Percentiles rank a stretch among this genome's conserved stretches.
These are phyloP conservation scores for Protosalanx chinensis DNA, from an alignment of 2,797 vertebrate species.

Conservation along the genomic window DNA sequence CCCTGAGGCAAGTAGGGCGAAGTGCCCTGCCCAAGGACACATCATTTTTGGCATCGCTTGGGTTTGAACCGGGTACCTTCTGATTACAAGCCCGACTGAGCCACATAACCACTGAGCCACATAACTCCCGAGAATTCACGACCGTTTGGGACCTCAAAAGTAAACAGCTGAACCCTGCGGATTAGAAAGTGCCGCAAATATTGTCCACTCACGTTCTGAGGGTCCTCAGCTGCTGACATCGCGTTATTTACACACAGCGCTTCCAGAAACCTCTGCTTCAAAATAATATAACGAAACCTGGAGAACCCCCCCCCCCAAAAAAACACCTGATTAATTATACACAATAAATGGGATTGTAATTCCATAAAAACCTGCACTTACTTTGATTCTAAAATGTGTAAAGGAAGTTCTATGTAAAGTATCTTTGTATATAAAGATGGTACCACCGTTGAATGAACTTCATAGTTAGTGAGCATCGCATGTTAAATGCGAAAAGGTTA, in stretches of 20 bases:
- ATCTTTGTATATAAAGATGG: no score
- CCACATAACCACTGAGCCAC: no score
- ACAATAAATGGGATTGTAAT: no score
- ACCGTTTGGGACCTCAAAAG: background rate
- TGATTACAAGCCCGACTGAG: no score
- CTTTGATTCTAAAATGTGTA: no score
- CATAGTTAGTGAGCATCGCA: background rate
- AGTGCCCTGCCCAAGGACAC: no score
- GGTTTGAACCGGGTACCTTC: no score
- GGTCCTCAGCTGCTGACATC: conserved; percentile 89
- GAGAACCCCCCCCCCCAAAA: conserved; percentile 28
- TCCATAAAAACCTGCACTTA: no score
- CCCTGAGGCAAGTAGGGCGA: no score
- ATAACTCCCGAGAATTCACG: background rate
- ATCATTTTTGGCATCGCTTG: no score
- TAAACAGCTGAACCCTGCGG: background rate
- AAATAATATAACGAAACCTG: conserved; percentile 93
- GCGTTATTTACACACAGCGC: conserved; percentile 96
- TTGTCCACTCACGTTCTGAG: conserved; percentile 83
- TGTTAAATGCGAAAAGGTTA: no score
- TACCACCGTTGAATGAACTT: background rate
- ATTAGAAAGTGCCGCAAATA: background rate
- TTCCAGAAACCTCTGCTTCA: conserved; percentile 97
- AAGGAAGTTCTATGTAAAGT: no score
- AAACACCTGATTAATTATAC: background rate